Evolutionary conservation across 2,113 vertebrate genomes (phyloP).

Genomic region (Psammodynastes pulverulentus): DNA sequence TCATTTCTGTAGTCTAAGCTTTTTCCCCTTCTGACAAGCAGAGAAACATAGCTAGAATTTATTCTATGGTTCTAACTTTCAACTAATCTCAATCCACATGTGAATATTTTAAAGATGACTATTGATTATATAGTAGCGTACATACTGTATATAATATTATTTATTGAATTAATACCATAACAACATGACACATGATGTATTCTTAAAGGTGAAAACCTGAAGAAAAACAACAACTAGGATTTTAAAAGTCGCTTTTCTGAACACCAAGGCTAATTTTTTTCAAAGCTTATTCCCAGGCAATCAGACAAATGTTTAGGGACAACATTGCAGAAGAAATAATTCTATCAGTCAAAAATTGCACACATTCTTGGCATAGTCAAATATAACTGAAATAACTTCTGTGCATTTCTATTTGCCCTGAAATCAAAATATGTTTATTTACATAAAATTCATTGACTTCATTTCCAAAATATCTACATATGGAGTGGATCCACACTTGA

Average conservation of each 20-base stretch:
- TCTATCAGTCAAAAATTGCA: not conserved
- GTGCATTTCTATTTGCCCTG: not conserved
- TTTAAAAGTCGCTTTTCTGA: not conserved
- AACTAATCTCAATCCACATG: not conserved
- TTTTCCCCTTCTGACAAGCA: not conserved
- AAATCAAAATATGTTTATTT: conserved; percentile 39
- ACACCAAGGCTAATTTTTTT: not conserved
- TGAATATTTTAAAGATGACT: not conserved
- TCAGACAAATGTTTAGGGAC: conserved; percentile 15
- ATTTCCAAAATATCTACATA: not conserved
- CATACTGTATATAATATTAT: not conserved
- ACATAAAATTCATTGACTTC: not conserved
- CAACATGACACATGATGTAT: accelerated
- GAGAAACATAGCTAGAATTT: not conserved
- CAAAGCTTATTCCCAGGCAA: not conserved
- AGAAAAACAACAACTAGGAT: not conserved
- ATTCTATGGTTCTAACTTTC: not conserved
- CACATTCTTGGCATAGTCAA: not conserved
- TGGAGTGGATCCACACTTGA: not conserved
- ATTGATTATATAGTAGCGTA: not conserved
- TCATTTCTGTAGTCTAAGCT: not conserved
- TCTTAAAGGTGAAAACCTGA: not conserved
- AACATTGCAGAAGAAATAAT: conserved; percentile 12
- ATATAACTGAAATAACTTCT: not conserved
- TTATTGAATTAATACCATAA: not conserved